A percentile compares a stretch with the other conserved stretches of the same genome.
These are phyloP conservation scores for Phania funesta DNA, from an alignment of 2,888 invertebrate species.

Conservation along the genomic window DNA sequence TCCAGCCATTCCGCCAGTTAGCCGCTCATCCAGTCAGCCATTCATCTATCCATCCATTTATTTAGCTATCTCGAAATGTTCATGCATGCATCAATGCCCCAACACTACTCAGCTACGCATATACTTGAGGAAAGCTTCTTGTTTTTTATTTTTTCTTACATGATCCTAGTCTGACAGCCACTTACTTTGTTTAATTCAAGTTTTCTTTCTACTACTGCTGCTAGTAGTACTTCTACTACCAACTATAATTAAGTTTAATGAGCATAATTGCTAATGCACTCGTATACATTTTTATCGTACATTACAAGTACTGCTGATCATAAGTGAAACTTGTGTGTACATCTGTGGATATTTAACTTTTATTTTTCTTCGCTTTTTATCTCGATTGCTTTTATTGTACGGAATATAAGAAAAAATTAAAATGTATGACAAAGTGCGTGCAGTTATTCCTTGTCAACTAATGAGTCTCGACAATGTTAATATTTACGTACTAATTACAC, in stretches of 20 bases:
- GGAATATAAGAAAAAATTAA: slow-evolving; percentile 75
- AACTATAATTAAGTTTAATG: slow-evolving; percentile 79
- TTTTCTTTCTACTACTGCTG: slow-evolving; percentile 46
- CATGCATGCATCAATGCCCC: slow-evolving; percentile 73
- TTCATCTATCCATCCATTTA: slow-evolving; percentile 36
- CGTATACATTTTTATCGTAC: slow-evolving; percentile 56
- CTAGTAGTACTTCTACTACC: slow-evolving; percentile 9
- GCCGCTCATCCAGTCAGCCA: slow-evolving; percentile 21
- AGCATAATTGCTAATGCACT: slow-evolving; percentile 78
- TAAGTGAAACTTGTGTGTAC: slow-evolving; percentile 23
- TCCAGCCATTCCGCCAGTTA: slow-evolving; percentile 18
- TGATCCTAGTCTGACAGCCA: slow-evolving; percentile 42
- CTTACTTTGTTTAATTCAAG: slow-evolving; percentile 22
- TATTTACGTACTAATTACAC: slow-evolving; percentile 76
- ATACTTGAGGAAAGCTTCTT: slow-evolving; percentile 46
- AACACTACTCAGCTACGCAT: slow-evolving; percentile 17
- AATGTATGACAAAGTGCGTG: slow-evolving; percentile 80
- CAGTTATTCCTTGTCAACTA: slow-evolving; percentile 78
- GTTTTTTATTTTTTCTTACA: not conserved
- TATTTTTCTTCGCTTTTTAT: slow-evolving; percentile 32
- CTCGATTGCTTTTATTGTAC: slow-evolving; percentile 18
- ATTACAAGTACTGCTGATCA: not conserved
- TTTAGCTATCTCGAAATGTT: slow-evolving; percentile 68
- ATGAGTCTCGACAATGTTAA: slow-evolving; percentile 69
- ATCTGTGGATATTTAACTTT: slow-evolving; percentile 42